A percentile compares a stretch with the other conserved stretches of the same genome.
phyloP scores from a whole-genome alignment of 2,797 vertebrate species.

The Sebastiscus albofasciatus region DNA sequence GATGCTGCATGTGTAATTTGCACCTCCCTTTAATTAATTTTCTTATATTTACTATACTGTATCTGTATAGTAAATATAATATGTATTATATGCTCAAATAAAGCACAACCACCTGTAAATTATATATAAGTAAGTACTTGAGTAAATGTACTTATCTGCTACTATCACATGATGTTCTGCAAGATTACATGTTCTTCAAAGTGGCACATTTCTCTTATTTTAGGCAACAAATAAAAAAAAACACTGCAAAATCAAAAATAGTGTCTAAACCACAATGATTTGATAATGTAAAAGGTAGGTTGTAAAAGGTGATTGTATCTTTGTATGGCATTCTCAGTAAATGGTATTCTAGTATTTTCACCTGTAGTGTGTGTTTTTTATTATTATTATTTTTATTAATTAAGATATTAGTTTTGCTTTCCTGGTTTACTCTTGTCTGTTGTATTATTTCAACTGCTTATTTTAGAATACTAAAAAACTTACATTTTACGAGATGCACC shows the following conservation, averaged over 20 bases:
- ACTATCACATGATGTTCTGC: not conserved
- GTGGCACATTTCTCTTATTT: not conserved
- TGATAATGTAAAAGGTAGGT: not conserved
- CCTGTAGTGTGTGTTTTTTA: not conserved
- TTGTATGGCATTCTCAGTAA: too few relatives aligned
- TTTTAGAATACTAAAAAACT: rapidly evolving
- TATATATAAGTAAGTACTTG: too few relatives aligned
- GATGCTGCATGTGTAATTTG: too few relatives aligned
- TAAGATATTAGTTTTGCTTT: not conserved
- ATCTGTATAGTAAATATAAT: too few relatives aligned
- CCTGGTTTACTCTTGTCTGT: not conserved
- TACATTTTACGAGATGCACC: not conserved
- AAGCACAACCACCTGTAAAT: not conserved
- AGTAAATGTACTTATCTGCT: not conserved
- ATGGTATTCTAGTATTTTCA: not conserved
- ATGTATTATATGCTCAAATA: too few relatives aligned
- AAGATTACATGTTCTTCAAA: not conserved
- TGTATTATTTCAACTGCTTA: not conserved
- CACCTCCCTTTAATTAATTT: too few relatives aligned
- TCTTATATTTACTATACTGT: too few relatives aligned
- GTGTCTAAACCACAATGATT: not conserved
- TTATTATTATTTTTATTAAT: not conserved
- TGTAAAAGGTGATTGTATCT: not conserved
- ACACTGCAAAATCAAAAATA: not conserved
- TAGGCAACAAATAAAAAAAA: not conserved